phyloP scores from a whole-genome alignment of 2,888 invertebrate genomes.

The Dilophus febrilis region DNA sequence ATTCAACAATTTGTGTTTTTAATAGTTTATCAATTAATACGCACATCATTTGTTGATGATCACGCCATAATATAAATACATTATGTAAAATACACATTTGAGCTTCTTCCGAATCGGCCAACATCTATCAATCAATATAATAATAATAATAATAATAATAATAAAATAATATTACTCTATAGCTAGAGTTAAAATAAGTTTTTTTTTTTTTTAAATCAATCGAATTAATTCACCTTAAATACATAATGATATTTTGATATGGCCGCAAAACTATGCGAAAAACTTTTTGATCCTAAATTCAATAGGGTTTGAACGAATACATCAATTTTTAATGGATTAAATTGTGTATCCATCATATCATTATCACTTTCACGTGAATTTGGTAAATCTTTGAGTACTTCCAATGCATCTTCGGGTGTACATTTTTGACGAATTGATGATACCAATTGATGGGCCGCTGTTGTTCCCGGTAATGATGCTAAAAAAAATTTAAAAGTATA shows the following conservation, averaged over 20 bases:
- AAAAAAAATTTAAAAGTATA: conserved; percentile 15
- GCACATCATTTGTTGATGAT: conserved; percentile 93
- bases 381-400: conserved; percentile 72
- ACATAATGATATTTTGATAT: conserved; percentile 90
- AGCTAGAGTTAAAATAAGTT: conserved; percentile 4
- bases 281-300: conserved; percentile 88
- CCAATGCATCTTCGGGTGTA: conserved; percentile 75
- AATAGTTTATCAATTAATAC: conserved; percentile 93
- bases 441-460: conserved; percentile 72
- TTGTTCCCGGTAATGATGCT: conserved; percentile 63
- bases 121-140: conserved; percentile 41
- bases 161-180: background rate
- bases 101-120: conserved; percentile 88
- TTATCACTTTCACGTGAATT: conserved; percentile 48
- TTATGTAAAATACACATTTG: conserved; percentile 86
- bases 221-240: conserved; percentile 50
- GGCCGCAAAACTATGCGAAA: conserved; percentile 97
- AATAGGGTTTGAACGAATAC: conserved; percentile 92
- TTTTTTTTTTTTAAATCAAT: conserved; percentile 1
- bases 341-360: conserved; percentile 49
- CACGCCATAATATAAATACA: conserved; percentile 88
- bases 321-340: conserved; percentile 88
- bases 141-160: conserved; percentile 1
- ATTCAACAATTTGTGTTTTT: conserved; percentile 93
- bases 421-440: conserved; percentile 78